These are phyloP conservation scores for Heliocidaris erythrogramma DNA, from an alignment of 35 echinoderm and acorn worm genomes.

Conservation along the genomic window DNA sequence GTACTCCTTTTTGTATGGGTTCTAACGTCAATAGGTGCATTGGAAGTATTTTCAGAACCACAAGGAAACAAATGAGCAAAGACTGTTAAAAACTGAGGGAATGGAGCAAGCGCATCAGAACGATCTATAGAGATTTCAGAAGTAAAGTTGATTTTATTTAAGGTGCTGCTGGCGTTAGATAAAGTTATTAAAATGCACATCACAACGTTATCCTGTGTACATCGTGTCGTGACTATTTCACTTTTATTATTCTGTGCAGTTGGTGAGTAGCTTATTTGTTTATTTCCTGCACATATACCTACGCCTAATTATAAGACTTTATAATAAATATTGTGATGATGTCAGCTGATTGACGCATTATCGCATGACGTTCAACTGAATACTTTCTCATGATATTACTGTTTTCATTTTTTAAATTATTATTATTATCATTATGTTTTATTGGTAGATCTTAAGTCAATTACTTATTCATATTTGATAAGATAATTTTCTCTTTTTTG, in stretches of 20 bases:
- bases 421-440: too few relatives aligned
- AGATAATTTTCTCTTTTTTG: too few relatives aligned
- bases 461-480: too few relatives aligned
- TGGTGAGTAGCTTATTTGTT: background rate
- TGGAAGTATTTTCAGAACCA: background rate
- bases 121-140: background rate
- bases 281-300: too few relatives aligned
- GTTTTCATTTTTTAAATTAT: too few relatives aligned
- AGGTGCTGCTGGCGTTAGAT: background rate
- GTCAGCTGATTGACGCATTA: too few relatives aligned
- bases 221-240: background rate
- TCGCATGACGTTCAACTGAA: too few relatives aligned
- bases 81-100: background rate
- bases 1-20: background rate
- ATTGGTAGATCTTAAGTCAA: too few relatives aligned
- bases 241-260: conserved; percentile 14
- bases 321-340: too few relatives aligned
- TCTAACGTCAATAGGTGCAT: background rate
- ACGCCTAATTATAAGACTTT: too few relatives aligned
- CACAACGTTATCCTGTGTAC: background rate
- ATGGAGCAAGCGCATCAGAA: background rate
- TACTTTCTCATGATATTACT: too few relatives aligned
- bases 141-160: background rate
- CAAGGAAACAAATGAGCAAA: background rate
- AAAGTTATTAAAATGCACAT: background rate